Evolutionary conservation across 2,797 vertebrate genomes (phyloP).

Genomic region (Knipowitschia caucasica): DNA sequence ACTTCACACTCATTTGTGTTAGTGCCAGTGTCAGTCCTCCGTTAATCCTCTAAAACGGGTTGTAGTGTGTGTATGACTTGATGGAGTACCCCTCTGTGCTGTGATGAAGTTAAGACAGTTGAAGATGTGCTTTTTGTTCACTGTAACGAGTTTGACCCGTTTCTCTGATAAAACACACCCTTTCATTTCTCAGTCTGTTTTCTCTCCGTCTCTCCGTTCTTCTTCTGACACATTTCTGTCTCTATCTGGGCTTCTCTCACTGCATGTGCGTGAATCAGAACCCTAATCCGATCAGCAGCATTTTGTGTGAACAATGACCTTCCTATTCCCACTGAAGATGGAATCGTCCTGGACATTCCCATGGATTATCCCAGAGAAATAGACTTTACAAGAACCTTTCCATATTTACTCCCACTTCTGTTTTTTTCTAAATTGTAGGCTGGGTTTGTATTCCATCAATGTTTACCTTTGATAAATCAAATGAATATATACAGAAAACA

Average conservation of each 20-base stretch:
- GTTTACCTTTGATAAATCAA: too few relatives aligned
- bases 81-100: constrained; percentile 7
- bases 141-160: constrained; percentile 59
- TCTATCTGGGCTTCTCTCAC: constrained; percentile 9
- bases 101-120: constrained; percentile 32
- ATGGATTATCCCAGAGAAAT: constrained; percentile 25
- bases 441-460: too few relatives aligned
- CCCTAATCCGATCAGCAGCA: constrained; percentile 29
- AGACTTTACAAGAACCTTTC: constrained; percentile 5
- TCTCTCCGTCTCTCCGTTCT: constrained; percentile 8
- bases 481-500: too few relatives aligned
- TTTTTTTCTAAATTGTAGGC: too few relatives aligned
- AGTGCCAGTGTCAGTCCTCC: neutral
- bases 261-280: constrained; percentile 32
- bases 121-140: constrained; percentile 46
- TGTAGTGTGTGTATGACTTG: constrained; percentile 5
- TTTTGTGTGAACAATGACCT: constrained; percentile 37
- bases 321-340: constrained; percentile 31
- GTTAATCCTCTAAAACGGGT: neutral
- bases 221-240: constrained; percentile 1
- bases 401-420: neutral
- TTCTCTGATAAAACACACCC: constrained; percentile 49
- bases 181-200: constrained; percentile 15
- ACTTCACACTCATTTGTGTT: neutral
- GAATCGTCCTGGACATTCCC: constrained; percentile 39